Percentiles rank a stretch among this genome's conserved stretches.
Conservation (phyloP, 2,888 invertebrate species). For the Branchipolynoe longqiensis region DNA sequence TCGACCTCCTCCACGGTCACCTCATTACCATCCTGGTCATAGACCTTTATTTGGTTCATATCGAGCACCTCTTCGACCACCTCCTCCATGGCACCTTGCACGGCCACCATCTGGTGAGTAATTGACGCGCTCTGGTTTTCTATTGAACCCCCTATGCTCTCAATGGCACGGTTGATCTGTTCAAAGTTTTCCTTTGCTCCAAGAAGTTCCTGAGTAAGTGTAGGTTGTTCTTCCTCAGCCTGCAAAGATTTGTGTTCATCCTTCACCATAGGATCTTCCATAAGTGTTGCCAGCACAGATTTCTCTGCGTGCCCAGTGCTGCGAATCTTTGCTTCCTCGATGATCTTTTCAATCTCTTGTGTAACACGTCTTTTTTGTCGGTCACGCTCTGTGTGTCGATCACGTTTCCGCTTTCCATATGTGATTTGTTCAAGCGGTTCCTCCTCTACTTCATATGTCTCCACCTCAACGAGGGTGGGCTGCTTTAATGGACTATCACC, state of each 20-base stretch:
- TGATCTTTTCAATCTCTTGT: constrained; percentile 44
- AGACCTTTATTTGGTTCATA: constrained; percentile 13
- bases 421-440: not conserved
- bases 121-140: not conserved
- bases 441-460: constrained; percentile 53
- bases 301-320: constrained; percentile 18
- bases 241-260: not conserved
- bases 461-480: constrained; percentile 17
- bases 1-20: constrained; percentile 20
- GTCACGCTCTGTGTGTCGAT: constrained; percentile 2
- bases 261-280: not conserved
- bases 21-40: constrained; percentile 54
- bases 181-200: constrained; percentile 56
- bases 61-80: not conserved
- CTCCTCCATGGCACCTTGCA: constrained; percentile 5
- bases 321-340: constrained; percentile 11
- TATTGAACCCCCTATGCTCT: constrained; percentile 47
- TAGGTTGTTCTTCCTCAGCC: constrained; percentile 39
- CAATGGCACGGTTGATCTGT: constrained; percentile 59
- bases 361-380: constrained; percentile 28
- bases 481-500: constrained; percentile 31
- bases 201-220: constrained; percentile 47
- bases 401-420: constrained; percentile 25
- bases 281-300: constrained; percentile 23
- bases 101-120: not conserved